Percentiles rank a stretch among this genome's conserved stretches.
Conservation (phyloP, 2,797 vertebrate species). For the Hemibagrus guttatus region DNA sequence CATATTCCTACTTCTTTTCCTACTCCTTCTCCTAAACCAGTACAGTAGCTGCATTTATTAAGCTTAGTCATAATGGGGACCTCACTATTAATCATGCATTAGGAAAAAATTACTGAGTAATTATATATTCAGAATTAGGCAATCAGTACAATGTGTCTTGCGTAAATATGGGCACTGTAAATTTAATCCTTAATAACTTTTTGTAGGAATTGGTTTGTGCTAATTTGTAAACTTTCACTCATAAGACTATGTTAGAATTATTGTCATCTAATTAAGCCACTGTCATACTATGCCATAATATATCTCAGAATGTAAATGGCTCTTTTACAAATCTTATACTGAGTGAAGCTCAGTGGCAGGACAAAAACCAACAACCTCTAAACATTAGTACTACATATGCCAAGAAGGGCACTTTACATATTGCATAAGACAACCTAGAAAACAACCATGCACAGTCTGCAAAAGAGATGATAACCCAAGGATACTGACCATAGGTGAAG, state of each 20-base stretch:
- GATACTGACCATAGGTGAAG: neutral
- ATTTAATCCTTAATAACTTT: neutral
- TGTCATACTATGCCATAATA: neutral
- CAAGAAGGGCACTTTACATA: neutral
- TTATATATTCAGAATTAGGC: neutral
- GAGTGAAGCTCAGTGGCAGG: neutral
- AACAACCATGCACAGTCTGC: neutral
- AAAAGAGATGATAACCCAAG: neutral
- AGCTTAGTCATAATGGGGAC: neutral
- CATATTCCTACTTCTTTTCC: constrained; percentile 55
- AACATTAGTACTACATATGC: neutral
- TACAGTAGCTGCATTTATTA: neutral
- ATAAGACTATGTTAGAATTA: neutral
- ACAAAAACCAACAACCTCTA: neutral
- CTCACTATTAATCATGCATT: neutral
- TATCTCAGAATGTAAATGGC: neutral
- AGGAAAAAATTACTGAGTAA: neutral
- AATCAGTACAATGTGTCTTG: neutral
- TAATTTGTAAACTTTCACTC: neutral
- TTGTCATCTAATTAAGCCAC: neutral
- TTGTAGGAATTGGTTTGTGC: neutral
- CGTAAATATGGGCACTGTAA: neutral
- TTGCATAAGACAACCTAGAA: neutral
- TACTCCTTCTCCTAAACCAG: constrained; percentile 59
- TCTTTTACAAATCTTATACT: neutral